Conservation (phyloP, 1,140 invertebrate genomes). For the Campoletis sonorensis region DNA sequence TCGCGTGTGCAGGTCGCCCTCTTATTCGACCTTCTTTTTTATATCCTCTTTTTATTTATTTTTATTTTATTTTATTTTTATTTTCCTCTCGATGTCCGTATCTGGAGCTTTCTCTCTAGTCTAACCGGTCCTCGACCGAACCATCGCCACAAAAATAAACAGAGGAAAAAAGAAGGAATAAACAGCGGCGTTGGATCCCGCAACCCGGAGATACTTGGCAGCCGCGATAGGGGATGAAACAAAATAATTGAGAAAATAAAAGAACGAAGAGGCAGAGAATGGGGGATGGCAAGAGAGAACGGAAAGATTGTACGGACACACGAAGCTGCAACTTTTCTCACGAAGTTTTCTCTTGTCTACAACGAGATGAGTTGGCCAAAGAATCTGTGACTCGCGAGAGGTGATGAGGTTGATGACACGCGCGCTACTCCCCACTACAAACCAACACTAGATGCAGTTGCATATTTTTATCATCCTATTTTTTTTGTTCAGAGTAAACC, state of each 20-base stretch:
- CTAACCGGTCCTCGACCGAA: conserved; percentile 16
- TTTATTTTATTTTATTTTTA: conserved; percentile 23
- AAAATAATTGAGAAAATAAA: neutral
- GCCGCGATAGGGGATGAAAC: conserved; percentile 18
- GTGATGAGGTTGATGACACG: neutral
- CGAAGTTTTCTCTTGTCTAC: neutral
- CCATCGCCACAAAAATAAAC: conserved; percentile 4
- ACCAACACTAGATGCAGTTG: neutral
- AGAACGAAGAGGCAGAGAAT: neutral
- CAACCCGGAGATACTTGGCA: neutral
- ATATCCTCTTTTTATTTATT: neutral
- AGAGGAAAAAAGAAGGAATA: neutral
- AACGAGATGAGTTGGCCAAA: neutral
- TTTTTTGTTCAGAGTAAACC: neutral
- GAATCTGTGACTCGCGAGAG: neutral
- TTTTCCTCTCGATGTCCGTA: conserved; percentile 12
- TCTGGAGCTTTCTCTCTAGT: neutral
- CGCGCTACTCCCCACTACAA: neutral
- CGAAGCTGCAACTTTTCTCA: neutral
- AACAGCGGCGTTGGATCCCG: neutral
- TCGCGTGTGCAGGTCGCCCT: conserved; percentile 20
- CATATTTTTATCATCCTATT: neutral
- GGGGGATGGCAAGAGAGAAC: too few relatives aligned
- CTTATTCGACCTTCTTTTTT: conserved; percentile 1
- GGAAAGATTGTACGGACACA: neutral